Evolutionary conservation across 2,113 vertebrate species (phyloP).

Genomic region (Phocoena phocoena): DNA sequence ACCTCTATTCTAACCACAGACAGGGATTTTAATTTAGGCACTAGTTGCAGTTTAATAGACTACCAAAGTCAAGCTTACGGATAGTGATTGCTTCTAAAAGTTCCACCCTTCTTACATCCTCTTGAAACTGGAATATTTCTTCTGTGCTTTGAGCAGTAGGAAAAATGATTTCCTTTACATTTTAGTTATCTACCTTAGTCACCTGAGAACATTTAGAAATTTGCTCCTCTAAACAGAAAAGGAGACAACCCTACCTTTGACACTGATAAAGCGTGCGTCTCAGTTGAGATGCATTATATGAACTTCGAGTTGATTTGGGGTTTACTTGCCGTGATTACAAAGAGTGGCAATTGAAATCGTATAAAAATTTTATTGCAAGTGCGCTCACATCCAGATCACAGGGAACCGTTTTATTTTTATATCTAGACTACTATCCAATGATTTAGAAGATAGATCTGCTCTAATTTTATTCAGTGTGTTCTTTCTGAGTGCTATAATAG

Average conservation of each 20-base stretch:
- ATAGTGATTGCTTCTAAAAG: constrained; percentile 7
- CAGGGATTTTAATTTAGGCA: constrained; percentile 48
- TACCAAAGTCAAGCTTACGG: constrained; percentile 46
- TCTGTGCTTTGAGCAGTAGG: constrained; percentile 16
- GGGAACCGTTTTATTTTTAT: constrained; percentile 63
- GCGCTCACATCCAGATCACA: constrained; percentile 35
- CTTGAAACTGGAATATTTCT: constrained; percentile 35
- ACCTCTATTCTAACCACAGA: not conserved
- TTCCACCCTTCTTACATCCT: not conserved
- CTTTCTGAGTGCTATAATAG: constrained; percentile 65
- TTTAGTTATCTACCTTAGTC: constrained; percentile 30
- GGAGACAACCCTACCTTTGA: not conserved
- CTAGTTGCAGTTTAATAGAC: constrained; percentile 24
- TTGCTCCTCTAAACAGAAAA: not conserved
- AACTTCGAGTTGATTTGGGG: not conserved
- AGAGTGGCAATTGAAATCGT: constrained; percentile 7
- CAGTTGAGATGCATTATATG: not conserved
- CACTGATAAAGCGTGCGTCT: not conserved
- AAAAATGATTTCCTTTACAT: constrained; percentile 37
- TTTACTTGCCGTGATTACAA: constrained; percentile 24
- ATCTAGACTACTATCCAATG: constrained; percentile 62
- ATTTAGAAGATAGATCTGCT: constrained; percentile 70
- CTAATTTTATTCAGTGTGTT: constrained; percentile 69
- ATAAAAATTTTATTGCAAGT: constrained; percentile 48
- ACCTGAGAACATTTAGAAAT: constrained; percentile 4